Evolutionary conservation across 2,888 invertebrate genomes (phyloP), one percentile per base, ranked within the genome.

Genomic region (Dinocampus coccinellae): DNA sequence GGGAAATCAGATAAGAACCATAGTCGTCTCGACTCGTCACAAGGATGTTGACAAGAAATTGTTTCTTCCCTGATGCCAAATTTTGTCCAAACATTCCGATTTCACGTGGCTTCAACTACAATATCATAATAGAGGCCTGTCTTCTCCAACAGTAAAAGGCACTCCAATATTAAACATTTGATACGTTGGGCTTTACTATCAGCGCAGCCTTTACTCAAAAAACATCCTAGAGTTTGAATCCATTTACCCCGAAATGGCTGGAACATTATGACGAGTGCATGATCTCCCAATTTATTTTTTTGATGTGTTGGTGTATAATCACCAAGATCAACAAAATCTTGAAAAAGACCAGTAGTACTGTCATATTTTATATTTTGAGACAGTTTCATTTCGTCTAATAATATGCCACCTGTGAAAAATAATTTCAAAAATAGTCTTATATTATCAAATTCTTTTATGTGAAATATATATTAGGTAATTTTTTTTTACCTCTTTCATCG

Each of bases 1-100:
- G 78, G 75, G 67, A 81, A 81, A 67, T 81, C 79, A 1, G 78
- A 80, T 13, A 73, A 47, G 42, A 81, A 74, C 78, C 81, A 81
- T 11, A 82, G 36, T 58, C 71, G 61, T 62, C 75, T 36, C 1
- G 64, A 10, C 2, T 42, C 61, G 16, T 72, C 62, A n/a, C 65
- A 72, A 64, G 78, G 75, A 70, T 82, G 80, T 34, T 62, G 47
- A 67, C 79, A 81, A 65, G 75, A 76, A 2, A 29, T 29, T 29
- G 75, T 33, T 0, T 52, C 47, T 13, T 69, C 66, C 2, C 42
- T 47, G 1, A 77, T 69, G 29, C 77, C 76, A 67, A 80, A 78
- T 13, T 70, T 29, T 6, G 53, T 78, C 81, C 81, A 82, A 33
- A 83, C 73, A 9, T 67, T 73, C 47, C 80, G 67, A 62, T 83